A percentile compares a stretch with the other conserved stretches of the same genome.
These are phyloP conservation scores for Pecten maximus DNA, from an alignment of 2,888 invertebrate species.

Conservation along the genomic window DNA sequence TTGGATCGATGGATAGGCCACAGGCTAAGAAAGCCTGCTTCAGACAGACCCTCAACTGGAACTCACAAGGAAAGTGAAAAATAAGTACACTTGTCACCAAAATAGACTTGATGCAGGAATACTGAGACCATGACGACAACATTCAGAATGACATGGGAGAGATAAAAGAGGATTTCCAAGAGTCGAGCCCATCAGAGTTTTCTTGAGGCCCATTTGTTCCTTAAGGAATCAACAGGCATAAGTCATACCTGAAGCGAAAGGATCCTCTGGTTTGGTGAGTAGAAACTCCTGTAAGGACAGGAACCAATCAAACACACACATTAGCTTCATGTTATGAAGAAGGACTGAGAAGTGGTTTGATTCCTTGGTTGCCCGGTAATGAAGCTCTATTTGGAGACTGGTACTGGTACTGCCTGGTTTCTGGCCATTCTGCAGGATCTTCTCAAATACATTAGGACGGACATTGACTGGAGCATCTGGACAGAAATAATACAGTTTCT, in stretches of 20 bases:
- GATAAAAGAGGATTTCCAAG: too few species aligned
- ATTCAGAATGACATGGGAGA: too few species aligned
- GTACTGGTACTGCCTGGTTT: slow-evolving; percentile 53
- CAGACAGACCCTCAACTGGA: too few species aligned
- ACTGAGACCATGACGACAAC: too few species aligned
- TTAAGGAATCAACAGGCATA: too few species aligned
- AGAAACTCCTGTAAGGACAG: slow-evolving; percentile 92
- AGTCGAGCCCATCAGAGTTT: too few species aligned
- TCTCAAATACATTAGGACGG: slow-evolving; percentile 92
- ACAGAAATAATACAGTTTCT: slow-evolving; percentile 39
- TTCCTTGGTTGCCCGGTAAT: slow-evolving; percentile 85
- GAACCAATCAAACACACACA: slow-evolving; percentile 97
- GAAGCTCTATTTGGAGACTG: slow-evolving; percentile 84
- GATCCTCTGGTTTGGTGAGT: slow-evolving; percentile 82
- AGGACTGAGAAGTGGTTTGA: slow-evolving; percentile 92
- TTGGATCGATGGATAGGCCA: too few species aligned
- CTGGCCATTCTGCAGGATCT: slow-evolving; percentile 88
- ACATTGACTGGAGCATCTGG: slow-evolving; percentile 87
- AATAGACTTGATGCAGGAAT: too few species aligned
- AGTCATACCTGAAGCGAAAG: slow-evolving; percentile 70
- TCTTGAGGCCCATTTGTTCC: too few species aligned
- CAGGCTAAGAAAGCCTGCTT: too few species aligned
- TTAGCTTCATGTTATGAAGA: slow-evolving; percentile 96
- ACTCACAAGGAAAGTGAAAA: too few species aligned
- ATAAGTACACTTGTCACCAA: too few species aligned